Conservation (phyloP, 2,113 vertebrate genomes). For the Daboia siamensis region DNA sequence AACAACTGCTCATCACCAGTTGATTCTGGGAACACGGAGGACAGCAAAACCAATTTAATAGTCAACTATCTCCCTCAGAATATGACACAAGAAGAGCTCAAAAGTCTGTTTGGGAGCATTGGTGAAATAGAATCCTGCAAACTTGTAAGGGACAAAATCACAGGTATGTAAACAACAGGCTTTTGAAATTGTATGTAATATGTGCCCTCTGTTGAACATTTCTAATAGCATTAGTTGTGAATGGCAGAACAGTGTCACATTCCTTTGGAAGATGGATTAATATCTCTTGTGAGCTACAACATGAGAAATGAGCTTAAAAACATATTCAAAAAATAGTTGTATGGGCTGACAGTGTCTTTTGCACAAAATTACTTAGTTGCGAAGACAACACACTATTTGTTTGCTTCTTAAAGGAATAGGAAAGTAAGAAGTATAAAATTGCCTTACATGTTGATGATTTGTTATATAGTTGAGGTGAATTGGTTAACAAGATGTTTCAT, state of each 20-base stretch:
- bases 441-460: not conserved
- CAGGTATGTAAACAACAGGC: slow-evolving; percentile 73
- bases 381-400: no score
- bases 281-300: slow-evolving; percentile 7
- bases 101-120: slow-evolving; percentile 95
- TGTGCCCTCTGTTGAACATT: not conserved
- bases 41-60: slow-evolving; percentile 98
- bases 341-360: not conserved
- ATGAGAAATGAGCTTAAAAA: not conserved
- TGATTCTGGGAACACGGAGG: slow-evolving; percentile 90
- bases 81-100: slow-evolving; percentile 96
- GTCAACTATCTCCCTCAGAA: slow-evolving; percentile 99
- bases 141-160: slow-evolving; percentile 97
- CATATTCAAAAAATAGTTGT: not conserved
- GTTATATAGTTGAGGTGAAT: not conserved
- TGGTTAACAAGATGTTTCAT: not conserved
- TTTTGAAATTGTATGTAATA: not conserved
- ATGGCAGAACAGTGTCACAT: not conserved
- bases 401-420: not conserved
- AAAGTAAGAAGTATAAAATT: not conserved
- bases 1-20: slow-evolving; percentile 94
- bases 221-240: not conserved
- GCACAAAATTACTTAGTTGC: not conserved
- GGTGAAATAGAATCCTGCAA: slow-evolving; percentile 98
- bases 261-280: not conserved